A percentile compares a stretch with the other conserved stretches of the same genome.
Evolutionary conservation across 2,888 invertebrate species (phyloP).

Genomic region (Ochlodes sylvanus): DNA sequence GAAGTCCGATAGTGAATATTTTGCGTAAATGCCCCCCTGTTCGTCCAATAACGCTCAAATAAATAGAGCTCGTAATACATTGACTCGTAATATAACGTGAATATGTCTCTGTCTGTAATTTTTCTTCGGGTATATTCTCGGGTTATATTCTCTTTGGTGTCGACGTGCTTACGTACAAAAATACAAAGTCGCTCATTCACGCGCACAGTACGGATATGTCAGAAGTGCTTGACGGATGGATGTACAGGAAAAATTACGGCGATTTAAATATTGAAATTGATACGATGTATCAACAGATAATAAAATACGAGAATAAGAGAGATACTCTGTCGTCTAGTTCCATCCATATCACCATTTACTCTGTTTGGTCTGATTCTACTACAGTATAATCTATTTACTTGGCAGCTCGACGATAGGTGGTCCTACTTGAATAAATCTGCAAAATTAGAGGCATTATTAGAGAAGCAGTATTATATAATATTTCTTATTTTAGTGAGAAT

Average conservation of each 20-base stretch:
- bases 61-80: no score
- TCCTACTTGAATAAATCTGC: no score
- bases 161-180: slow-evolving; percentile 4
- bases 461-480: no score
- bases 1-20: not conserved
- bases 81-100: not conserved
- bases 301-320: not conserved
- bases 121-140: not conserved
- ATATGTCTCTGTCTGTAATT: not conserved
- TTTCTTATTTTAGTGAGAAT: no score
- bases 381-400: no score
- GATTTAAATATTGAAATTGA: slow-evolving; percentile 1
- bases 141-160: not conserved
- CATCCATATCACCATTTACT: not conserved
- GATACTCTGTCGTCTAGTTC: not conserved
- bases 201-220: not conserved
- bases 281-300: not conserved
- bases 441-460: no score
- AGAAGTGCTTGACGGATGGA: not conserved
- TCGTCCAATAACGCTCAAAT: not conserved
- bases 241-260: not conserved
- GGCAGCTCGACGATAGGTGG: no score
- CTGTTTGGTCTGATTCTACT: no score
- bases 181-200: not conserved
- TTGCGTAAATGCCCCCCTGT: not conserved